A percentile compares a stretch with the other conserved stretches of the same genome.
Conservation (phyloP, 2,888 invertebrate genomes). For the Hoplodrina ambigua region DNA sequence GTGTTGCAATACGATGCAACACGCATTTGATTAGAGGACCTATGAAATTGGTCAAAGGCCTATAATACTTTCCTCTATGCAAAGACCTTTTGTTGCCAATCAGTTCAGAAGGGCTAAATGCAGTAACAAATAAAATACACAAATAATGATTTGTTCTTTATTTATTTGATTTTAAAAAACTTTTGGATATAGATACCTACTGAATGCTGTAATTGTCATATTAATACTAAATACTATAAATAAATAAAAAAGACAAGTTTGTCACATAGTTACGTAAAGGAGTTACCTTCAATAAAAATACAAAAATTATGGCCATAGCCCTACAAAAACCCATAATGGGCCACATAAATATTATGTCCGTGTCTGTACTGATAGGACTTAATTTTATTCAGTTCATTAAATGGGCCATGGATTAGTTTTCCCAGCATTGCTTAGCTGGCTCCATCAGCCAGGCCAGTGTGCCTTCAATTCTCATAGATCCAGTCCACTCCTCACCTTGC, state of each 20-base stretch:
- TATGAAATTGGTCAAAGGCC: too few species aligned
- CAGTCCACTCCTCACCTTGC: too few species aligned
- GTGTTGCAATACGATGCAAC: too few species aligned
- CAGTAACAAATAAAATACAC: constrained; percentile 4
- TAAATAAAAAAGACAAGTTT: not conserved
- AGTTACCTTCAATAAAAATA: not conserved
- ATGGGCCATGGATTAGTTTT: not conserved
- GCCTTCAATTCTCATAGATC: too few species aligned
- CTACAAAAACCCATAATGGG: not conserved
- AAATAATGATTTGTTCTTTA: not conserved
- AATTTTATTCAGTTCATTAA: not conserved
- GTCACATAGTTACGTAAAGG: not conserved
- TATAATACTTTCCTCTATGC: too few species aligned
- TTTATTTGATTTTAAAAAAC: constrained; percentile 2
- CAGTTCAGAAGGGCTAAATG: too few species aligned
- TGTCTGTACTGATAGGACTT: too few species aligned
- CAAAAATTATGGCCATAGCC: constrained; percentile 1
- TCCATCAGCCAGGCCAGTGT: too few species aligned
- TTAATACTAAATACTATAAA: too few species aligned
- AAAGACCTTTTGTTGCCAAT: too few species aligned
- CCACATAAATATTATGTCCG: too few species aligned
- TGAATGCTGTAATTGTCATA: not conserved
- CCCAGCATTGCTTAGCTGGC: not conserved
- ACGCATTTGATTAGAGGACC: too few species aligned
- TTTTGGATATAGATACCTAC: not conserved